These are phyloP conservation scores for Phoeniculus purpureus DNA, from an alignment of 2,797 vertebrate genomes.

Conservation along the genomic window DNA sequence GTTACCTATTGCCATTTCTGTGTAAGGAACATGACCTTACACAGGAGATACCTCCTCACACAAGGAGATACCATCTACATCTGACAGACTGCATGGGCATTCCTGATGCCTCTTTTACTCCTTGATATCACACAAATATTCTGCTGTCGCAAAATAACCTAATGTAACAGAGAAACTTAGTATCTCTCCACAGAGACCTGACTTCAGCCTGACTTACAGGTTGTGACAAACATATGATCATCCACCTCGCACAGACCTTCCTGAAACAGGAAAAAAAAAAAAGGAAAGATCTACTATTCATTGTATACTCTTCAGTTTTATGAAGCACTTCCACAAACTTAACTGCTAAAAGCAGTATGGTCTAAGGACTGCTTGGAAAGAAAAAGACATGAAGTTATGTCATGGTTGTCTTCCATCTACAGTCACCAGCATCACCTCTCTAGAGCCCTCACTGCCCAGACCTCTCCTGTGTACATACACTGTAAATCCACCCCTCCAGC, in stretches of 20 bases:
- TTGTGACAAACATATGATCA: rapidly evolving
- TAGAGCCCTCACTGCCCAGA: rapidly evolving
- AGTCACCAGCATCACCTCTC: not conserved
- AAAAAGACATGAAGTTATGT: not conserved
- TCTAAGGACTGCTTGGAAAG: too few species aligned
- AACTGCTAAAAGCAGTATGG: not conserved
- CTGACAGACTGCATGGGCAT: not conserved
- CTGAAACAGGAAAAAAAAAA: not conserved
- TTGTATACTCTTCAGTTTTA: not conserved
- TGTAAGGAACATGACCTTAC: not conserved
- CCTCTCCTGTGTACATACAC: rapidly evolving
- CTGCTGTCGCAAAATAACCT: not conserved
- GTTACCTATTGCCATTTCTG: not conserved
- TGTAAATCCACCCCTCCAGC: not conserved
- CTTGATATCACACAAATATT: not conserved
- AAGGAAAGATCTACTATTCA: not conserved
- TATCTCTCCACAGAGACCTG: not conserved
- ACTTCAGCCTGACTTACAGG: not conserved
- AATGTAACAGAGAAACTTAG: not conserved
- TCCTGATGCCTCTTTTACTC: not conserved
- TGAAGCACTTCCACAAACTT: not conserved
- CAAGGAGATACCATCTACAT: not conserved
- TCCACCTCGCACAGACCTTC: not conserved
- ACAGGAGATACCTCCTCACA: too few species aligned
- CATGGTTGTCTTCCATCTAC: not conserved